phyloP scores from a whole-genome alignment of 2,113 vertebrate genomes.

The Dipodomys stephensi region DNA sequence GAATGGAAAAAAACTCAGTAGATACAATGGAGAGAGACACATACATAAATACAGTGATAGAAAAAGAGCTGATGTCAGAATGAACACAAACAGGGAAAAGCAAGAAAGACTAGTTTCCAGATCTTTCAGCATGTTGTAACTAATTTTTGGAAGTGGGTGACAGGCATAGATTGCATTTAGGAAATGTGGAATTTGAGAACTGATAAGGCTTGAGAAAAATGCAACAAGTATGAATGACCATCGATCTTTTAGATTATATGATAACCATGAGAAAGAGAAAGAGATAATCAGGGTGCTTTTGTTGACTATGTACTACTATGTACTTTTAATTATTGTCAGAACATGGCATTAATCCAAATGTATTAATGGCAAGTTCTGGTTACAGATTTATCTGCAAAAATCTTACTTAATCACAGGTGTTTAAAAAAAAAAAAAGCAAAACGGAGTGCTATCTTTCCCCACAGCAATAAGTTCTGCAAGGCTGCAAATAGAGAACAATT shows the following conservation, averaged over 20 bases:
- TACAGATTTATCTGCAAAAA: background rate
- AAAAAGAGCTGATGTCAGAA: background rate
- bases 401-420: background rate
- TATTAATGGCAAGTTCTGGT: background rate
- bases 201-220: background rate
- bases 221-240: background rate
- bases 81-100: background rate
- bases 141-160: background rate
- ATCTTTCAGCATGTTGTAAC: background rate
- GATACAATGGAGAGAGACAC: background rate
- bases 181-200: background rate
- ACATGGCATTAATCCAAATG: too few species aligned
- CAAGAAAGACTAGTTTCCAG: background rate
- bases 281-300: background rate
- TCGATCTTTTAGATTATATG: background rate
- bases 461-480: background rate
- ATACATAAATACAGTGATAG: too few species aligned
- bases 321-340: too few species aligned
- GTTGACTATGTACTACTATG: background rate
- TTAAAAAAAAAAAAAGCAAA: background rate
- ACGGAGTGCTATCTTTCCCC: rapidly evolving
- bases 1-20: background rate
- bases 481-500: background rate
- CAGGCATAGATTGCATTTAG: background rate
- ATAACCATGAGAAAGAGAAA: background rate